A percentile compares a stretch with the other conserved stretches of the same genome.
Evolutionary conservation across 2,888 invertebrate species (phyloP).

Genomic region (Lepidocyrtinus sp.): DNA sequence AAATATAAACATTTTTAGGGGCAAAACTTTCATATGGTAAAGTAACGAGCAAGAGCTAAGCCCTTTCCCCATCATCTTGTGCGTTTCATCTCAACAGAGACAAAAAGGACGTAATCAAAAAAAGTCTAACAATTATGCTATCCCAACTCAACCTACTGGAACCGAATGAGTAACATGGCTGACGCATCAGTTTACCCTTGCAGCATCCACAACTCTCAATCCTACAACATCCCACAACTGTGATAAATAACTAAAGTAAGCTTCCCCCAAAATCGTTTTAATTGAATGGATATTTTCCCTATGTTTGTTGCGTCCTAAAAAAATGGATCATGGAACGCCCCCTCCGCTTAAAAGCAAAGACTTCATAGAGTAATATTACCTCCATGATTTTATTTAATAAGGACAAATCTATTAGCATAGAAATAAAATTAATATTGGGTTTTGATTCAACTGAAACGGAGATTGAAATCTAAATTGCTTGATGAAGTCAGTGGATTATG

Average conservation of each 20-base stretch:
- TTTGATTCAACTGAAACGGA: not conserved
- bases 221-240: not conserved
- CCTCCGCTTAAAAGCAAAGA: not conserved
- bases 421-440: not conserved
- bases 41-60: too few relatives aligned
- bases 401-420: not conserved
- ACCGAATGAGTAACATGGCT: not conserved
- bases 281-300: not conserved
- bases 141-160: not conserved
- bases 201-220: not conserved
- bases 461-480: not conserved
- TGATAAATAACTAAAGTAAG: not conserved
- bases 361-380: too few relatives aligned
- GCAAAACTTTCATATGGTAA: too few relatives aligned
- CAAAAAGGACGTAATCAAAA: not conserved
- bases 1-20: too few relatives aligned
- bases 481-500: not conserved
- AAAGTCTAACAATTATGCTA: not conserved
- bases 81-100: not conserved
- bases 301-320: not conserved
- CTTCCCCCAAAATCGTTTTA: not conserved
- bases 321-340: not conserved
- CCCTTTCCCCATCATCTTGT: too few relatives aligned
- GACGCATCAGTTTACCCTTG: not conserved
- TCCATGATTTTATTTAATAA: too few relatives aligned